phyloP scores from a whole-genome alignment of 2,113 vertebrate species.

The human (Homo sapiens) region GRCh38 chr2:76811501-76812000 shows the following conservation, averaged over 20 bases:
- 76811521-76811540: not conserved
- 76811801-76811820: not conserved
- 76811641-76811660: not conserved
- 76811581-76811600: not conserved
- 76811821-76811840: not conserved
- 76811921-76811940: slow-evolving; percentile 30
- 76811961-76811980: slow-evolving; percentile 34
- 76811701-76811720: accelerated
- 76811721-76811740: not conserved
- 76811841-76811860: not conserved
- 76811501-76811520: not conserved
- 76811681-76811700: too few relatives aligned
- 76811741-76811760: not conserved
- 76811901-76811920: not conserved
- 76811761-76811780: not conserved
- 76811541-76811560: not conserved
- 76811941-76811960: slow-evolving; percentile 13
- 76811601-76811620: not conserved
- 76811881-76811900: not conserved
- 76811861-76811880: not conserved
- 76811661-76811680: not conserved
- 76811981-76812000: slow-evolving; percentile 27
- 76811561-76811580: not conserved
- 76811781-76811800: not conserved
- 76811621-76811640: not conserved